Percentiles rank a stretch among this genome's conserved stretches.
Conservation (phyloP, 2,888 invertebrate genomes). For the Syrista parreyssii region DNA sequence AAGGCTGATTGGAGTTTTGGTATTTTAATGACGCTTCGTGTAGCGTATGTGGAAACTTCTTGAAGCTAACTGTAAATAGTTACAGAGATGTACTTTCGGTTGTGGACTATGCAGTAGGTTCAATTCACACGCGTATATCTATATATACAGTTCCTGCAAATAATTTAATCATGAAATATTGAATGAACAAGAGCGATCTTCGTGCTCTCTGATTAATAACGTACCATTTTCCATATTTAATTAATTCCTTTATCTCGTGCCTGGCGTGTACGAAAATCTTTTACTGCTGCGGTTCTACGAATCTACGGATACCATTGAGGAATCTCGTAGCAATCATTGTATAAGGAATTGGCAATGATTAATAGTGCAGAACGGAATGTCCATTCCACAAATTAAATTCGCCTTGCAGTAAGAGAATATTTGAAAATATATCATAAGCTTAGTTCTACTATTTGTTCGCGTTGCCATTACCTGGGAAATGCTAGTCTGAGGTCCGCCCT, state of each 20-base stretch:
- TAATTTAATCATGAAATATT: background rate
- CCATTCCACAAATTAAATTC: background rate
- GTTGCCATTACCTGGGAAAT: constrained; percentile 80
- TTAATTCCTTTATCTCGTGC: no score
- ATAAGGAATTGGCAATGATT: background rate
- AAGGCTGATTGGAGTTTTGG: background rate
- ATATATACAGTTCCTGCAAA: background rate
- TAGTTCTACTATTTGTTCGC: background rate
- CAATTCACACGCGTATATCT: background rate
- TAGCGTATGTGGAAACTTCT: background rate
- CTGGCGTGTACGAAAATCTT: no score
- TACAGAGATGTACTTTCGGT: background rate
- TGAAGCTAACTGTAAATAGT: background rate
- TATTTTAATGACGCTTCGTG: background rate
- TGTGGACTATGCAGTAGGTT: background rate
- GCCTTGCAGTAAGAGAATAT: background rate
- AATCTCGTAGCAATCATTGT: background rate
- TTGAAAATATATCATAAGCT: background rate
- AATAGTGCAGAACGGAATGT: background rate
- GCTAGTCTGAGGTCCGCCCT: constrained; percentile 87
- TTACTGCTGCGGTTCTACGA: background rate
- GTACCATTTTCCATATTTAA: background rate
- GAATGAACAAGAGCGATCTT: background rate
- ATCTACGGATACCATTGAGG: background rate
- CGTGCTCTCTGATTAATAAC: background rate